Base-by-base conservation (phyloP, 1,140 invertebrate genomes). In the Luehdorfia chinensis region DNA sequence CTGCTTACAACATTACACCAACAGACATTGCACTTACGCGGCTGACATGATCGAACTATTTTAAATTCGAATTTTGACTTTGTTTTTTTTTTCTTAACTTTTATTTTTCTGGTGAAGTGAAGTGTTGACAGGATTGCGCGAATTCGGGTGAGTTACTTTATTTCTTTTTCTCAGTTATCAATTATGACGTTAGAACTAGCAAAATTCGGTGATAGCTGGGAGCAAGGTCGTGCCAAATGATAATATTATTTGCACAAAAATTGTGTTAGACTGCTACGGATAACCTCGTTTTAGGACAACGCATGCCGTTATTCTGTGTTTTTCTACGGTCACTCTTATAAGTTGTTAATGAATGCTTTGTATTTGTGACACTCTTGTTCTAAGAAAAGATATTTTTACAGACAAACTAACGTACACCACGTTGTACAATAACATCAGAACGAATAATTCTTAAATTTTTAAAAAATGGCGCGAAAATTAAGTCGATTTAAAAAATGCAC, bases 171-270 rank as follows among this genome's bases (percentile, higher is more conserved):
- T 48, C 55, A 55, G 47, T 66, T 76, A 76, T 76, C 67, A 50
- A 43, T 44, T 21, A 51, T 75, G 69, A 74, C 68, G 70, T 73
- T 70, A 65, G 67, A 62, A 66, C 55, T 73, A 71, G 70, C 61
- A 58, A 76, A 75, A 69, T 78, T 78, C 48, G 73, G 76, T 59
- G 79, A 80, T 84, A 80, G 67, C 73, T 73, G 69, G 78, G 75
- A 78, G 74, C 80, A 84, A 84, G 80, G 80, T 80, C 77, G 80
- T 61, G 69, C 55, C 70, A 65, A 47, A 56, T 66, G 77, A 84
- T 84, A 81, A 81, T 75, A 75, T 75, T 84, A 83, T 84, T 84
- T 83, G 80, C 78, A 80, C 80, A 74, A 79, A 81, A 76, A 78
- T 74, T 77, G 66, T 74, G 70, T 72, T 77, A 79, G 70, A 75